These are phyloP conservation scores for Acanthornis magna DNA, from an alignment of 2,797 vertebrate genomes.

Conservation along the genomic window DNA sequence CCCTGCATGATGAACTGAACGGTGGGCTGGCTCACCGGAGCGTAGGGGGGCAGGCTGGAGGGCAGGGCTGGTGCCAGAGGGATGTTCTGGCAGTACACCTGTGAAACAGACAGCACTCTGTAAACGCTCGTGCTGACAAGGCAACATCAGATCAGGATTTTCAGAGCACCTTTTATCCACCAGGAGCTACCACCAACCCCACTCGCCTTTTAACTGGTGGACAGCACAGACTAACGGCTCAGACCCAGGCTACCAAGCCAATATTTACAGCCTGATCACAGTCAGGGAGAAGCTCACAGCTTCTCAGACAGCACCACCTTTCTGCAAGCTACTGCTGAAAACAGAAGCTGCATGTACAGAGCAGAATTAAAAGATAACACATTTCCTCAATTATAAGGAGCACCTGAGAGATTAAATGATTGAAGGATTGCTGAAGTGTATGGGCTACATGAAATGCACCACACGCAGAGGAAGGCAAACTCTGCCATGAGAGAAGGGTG, in stretches of 20 bases:
- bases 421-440: not conserved
- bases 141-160: not conserved
- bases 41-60: constrained; percentile 50
- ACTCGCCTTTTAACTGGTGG: not conserved
- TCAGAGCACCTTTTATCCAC: not conserved
- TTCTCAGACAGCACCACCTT: not conserved
- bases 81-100: constrained; percentile 72
- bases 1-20: constrained; percentile 76
- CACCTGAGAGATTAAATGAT: not conserved
- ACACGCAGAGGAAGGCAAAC: not conserved
- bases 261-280: not conserved
- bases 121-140: not conserved
- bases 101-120: not conserved
- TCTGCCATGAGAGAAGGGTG: constrained; percentile 21
- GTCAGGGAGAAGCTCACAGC: not conserved
- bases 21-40: constrained; percentile 67
- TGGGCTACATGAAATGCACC: constrained; percentile 37
- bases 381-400: not conserved
- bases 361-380: not conserved
- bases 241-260: not conserved
- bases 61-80: constrained; percentile 63
- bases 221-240: not conserved
- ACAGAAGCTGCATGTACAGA: not conserved
- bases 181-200: not conserved
- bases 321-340: not conserved